Conservation (phyloP, 2,888 invertebrate species). For the Synergus laeviventris region DNA sequence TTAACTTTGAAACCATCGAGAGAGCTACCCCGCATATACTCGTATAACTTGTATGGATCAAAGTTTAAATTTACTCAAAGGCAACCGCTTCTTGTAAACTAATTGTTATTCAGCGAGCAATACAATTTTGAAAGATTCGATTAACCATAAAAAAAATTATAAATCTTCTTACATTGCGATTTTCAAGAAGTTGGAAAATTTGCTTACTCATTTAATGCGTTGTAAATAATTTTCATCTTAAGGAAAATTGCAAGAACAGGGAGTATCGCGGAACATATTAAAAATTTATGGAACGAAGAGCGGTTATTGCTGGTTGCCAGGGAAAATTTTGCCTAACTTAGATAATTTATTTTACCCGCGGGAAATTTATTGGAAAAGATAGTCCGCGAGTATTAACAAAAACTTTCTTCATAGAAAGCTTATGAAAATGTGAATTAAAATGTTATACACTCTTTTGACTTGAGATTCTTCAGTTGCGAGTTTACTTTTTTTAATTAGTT, state of each 20-base stretch:
- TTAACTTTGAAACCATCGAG: neutral
- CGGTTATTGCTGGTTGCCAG: slow-evolving; percentile 8
- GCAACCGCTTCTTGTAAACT: neutral
- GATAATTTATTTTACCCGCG: slow-evolving; percentile 17
- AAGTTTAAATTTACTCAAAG: neutral
- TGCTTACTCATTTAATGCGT: neutral
- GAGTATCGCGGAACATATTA: neutral
- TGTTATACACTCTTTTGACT: neutral
- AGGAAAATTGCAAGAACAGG: neutral
- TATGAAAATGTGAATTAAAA: neutral
- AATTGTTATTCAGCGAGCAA: neutral
- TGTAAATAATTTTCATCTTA: neutral
- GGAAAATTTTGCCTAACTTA: slow-evolving; percentile 8
- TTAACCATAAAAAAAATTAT: neutral
- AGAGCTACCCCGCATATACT: neutral
- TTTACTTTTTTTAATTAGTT: neutral
- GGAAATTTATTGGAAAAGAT: slow-evolving; percentile 5
- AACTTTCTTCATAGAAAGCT: slow-evolving; percentile 14
- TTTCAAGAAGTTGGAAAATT: neutral
- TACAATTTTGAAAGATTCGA: neutral
- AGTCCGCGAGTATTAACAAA: neutral
- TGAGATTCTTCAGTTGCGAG: neutral
- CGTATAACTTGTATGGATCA: neutral
- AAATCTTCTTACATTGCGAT: neutral
- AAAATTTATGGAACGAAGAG: slow-evolving; percentile 23